These are phyloP conservation scores for Pachypeltis micranthus DNA, from an alignment of 1,140 invertebrate genomes.

Conservation along the genomic window DNA sequence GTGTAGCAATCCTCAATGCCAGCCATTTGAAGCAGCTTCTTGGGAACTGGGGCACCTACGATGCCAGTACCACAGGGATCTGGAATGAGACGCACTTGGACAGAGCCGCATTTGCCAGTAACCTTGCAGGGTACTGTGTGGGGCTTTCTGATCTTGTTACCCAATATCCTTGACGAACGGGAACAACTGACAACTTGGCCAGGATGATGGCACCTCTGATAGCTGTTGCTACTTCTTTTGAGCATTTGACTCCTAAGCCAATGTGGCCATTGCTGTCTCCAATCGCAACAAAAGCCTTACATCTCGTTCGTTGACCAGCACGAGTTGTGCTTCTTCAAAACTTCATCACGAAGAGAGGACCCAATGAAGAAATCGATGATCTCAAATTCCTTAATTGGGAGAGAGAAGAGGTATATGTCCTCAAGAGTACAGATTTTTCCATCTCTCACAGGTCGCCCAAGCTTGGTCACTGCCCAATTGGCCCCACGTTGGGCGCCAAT, in stretches of 20 bases:
- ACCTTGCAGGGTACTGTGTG: too few relatives aligned
- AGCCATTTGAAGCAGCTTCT: too few relatives aligned
- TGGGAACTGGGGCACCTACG: too few relatives aligned
- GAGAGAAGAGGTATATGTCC: constrained; percentile 96
- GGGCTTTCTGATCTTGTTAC: constrained; percentile 99
- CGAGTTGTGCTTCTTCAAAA: constrained; percentile 98
- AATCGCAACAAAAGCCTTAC: constrained; percentile 82
- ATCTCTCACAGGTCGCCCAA: too few relatives aligned
- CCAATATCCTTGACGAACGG: constrained; percentile 95
- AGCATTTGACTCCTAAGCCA: constrained; percentile 97
- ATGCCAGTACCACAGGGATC: constrained; percentile 99
- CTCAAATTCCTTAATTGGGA: constrained; percentile 91
- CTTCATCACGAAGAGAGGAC: constrained; percentile 99
- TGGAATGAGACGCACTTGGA: constrained; percentile 90
- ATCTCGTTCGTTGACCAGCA: constrained; percentile 97
- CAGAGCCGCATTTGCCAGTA: too few relatives aligned
- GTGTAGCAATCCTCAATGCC: background rate
- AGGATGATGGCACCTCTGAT: too few relatives aligned
- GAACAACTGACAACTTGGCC: too few relatives aligned
- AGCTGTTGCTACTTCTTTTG: too few relatives aligned
- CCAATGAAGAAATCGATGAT: too few relatives aligned
- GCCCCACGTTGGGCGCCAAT: too few relatives aligned
- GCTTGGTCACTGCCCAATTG: too few relatives aligned
- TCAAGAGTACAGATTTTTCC: constrained; percentile 84
- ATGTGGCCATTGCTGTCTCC: constrained; percentile 99